phyloP scores from a whole-genome alignment of 2,888 invertebrate species.

The Noctua fimbriata region DNA sequence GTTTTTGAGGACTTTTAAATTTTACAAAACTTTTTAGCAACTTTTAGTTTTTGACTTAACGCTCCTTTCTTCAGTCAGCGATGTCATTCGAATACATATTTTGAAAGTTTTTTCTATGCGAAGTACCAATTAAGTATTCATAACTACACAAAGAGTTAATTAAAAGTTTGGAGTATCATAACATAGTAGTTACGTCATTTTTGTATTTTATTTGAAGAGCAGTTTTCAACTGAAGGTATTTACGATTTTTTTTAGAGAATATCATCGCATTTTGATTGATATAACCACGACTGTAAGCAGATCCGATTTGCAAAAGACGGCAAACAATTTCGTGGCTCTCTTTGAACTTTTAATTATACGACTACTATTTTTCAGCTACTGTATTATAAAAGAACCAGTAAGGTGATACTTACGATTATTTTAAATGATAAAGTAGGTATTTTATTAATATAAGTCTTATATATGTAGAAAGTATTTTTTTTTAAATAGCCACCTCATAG shows the following conservation, averaged over 20 bases:
- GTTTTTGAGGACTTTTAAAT: constrained; percentile 1
- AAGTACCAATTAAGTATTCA: not conserved
- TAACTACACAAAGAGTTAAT: not conserved
- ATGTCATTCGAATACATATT: not conserved
- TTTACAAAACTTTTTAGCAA: constrained; percentile 8
- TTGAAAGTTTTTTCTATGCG: not conserved
- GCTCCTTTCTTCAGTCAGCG: not conserved
- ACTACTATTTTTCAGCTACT: not conserved
- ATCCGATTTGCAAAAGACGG: not conserved
- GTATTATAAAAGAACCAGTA: not conserved
- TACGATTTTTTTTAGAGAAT: not conserved
- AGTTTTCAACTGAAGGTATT: not conserved
- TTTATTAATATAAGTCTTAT: not conserved
- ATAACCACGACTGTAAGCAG: not conserved
- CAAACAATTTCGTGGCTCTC: not conserved
- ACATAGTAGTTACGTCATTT: too few relatives aligned
- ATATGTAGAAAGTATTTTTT: too few relatives aligned
- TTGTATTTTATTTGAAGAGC: not conserved
- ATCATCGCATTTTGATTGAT: not conserved
- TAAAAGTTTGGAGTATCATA: not conserved
- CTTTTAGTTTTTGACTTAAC: not conserved
- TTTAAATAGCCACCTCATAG: not conserved
- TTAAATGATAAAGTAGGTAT: not conserved
- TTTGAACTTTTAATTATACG: not conserved
- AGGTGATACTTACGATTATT: not conserved